Conservation (phyloP, 2,797 vertebrate genomes). For the Malurus leucopterus region DNA sequence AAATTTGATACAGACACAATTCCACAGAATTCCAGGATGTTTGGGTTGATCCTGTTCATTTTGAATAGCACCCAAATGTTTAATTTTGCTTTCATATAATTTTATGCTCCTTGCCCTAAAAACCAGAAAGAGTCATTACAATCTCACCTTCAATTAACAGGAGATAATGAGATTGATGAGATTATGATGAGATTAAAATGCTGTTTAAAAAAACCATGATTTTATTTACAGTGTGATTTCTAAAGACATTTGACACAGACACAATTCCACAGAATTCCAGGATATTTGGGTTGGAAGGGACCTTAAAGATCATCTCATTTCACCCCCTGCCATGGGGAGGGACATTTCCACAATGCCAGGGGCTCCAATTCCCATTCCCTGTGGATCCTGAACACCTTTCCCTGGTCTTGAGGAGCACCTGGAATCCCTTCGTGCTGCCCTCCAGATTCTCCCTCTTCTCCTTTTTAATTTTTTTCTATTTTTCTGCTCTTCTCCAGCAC, state of each 20-base stretch:
- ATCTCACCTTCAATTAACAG: not conserved
- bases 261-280: not conserved
- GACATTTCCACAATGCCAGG: fast-evolving
- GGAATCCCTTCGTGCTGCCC: not conserved
- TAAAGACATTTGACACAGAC: fast-evolving
- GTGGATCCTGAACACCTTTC: fast-evolving
- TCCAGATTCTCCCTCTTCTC: not conserved
- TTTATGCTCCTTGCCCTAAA: not conserved
- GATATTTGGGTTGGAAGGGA: not conserved
- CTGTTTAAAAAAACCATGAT: not conserved
- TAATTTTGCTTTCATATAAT: fast-evolving
- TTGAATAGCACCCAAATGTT: not conserved
- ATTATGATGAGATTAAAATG: fast-evolving
- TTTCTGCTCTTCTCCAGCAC: not conserved
- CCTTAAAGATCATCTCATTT: fast-evolving
- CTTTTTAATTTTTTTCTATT: fast-evolving
- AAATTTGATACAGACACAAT: too few species aligned
- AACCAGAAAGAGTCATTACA: not conserved
- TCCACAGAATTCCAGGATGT: too few species aligned
- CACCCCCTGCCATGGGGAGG: not conserved
- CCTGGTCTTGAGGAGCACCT: not conserved
- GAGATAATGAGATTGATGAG: not conserved
- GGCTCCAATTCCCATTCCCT: not conserved
- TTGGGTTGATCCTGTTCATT: not conserved
- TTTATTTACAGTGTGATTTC: not conserved